Conservation (phyloP, 1,140 invertebrate species). For the Acromyrmex echinatior region DNA sequence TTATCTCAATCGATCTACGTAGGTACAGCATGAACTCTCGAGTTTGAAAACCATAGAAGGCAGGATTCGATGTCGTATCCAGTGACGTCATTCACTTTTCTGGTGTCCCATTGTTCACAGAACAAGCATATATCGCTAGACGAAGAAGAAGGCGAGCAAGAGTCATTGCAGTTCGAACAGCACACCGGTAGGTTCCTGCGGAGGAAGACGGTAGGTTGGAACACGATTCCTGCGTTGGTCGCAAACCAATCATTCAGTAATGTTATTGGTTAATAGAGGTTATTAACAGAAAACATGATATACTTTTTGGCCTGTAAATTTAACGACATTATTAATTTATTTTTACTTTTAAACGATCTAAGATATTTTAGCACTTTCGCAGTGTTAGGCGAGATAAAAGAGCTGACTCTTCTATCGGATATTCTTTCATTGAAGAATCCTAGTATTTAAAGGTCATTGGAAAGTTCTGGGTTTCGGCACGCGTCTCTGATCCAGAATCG, state of each 20-base stretch:
- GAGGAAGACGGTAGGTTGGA: conserved; percentile 77
- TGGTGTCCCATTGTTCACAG: conserved; percentile 75
- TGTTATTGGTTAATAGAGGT: conserved; percentile 36
- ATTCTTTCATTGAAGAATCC: neutral
- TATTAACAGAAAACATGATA: conserved; percentile 5
- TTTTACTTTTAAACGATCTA: neutral
- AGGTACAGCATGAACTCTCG: conserved; percentile 65
- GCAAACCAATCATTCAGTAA: conserved; percentile 54
- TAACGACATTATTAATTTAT: neutral
- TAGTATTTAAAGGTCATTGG: conserved; percentile 15
- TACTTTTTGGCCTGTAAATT: neutral
- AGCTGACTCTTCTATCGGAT: neutral
- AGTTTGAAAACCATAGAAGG: conserved; percentile 76
- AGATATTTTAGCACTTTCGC: neutral
- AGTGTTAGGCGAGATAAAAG: neutral
- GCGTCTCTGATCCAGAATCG: conserved; percentile 68
- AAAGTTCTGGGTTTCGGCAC: conserved; percentile 33
- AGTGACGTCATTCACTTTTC: conserved; percentile 79
- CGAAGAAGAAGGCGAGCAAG: conserved; percentile 63
- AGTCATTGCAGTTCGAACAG: conserved; percentile 71
- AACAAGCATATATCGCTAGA: conserved; percentile 71
- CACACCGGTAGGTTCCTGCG: conserved; percentile 72
- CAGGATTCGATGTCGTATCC: conserved; percentile 69
- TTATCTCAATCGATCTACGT: conserved; percentile 50
- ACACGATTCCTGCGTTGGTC: conserved; percentile 70